Conservation (phyloP, 2,797 vertebrate genomes). For the Potorous gilbertii region DNA sequence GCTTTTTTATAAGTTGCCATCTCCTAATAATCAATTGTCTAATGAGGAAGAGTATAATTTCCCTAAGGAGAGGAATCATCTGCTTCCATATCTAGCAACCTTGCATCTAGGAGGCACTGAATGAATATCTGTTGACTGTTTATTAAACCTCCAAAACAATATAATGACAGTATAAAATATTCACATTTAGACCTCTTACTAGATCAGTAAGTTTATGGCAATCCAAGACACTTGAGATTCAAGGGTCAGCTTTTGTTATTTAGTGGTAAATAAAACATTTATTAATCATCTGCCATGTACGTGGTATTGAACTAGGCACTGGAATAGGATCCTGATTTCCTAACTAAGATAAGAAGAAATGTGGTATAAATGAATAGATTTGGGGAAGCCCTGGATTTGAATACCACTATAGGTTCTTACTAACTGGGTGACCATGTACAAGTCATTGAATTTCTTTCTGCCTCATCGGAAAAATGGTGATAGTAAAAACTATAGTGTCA, state of each 20-base stretch:
- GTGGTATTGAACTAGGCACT: background rate
- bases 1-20: constrained; percentile 2
- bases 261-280: background rate
- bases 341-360: background rate
- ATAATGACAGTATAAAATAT: constrained; percentile 8
- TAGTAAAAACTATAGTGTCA: background rate
- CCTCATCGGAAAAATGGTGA: background rate
- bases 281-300: background rate
- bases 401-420: no score
- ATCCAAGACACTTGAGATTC: background rate
- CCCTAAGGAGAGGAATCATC: background rate
- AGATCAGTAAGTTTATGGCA: background rate
- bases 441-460: background rate
- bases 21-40: background rate
- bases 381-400: no score
- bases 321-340: background rate
- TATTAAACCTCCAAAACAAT: constrained; percentile 22
- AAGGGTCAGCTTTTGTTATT: background rate
- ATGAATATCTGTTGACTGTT: background rate
- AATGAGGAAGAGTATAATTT: background rate
- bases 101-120: background rate
- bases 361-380: no score
- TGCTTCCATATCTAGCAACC: background rate
- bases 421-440: background rate
- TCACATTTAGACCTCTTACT: background rate